Evolutionary conservation across 2,113 vertebrate genomes (phyloP), one percentile per base, ranked within the genome.

Genomic region (Fregetta grallaria): DNA sequence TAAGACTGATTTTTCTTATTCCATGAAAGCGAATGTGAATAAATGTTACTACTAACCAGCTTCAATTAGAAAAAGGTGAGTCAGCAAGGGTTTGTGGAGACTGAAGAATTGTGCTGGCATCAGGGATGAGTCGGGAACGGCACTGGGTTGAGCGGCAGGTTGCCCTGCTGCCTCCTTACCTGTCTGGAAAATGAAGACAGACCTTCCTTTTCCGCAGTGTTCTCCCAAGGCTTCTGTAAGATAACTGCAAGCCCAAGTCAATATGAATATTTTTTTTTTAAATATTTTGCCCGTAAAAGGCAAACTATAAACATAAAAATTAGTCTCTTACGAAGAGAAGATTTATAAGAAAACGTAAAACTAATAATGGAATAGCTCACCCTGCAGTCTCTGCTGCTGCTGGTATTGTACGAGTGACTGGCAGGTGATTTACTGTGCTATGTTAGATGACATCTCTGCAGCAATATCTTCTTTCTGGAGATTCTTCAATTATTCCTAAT

Each of bases 401-500:
- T 4, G 1, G 47, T 63, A 27, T 77, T 90, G 56, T 66, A 19
- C 8, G 1, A 19, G 75, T 83, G 90, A 93, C 90, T 96, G 75
- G 61, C 95, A 90, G 82, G 75, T 88, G 92, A 90, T 94, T 95
- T 96, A 93, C 82, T 80, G 25, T 74, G 67, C 88, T 88, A 5
- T 77, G 47, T 83, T 93, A 59, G 65, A 84, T 92, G 88, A 80
- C 79, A 84, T 71, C 77, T 95, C 77, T 78, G 49, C 40, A 45
- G 76, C 88, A 94, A 22, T 91, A 72, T 84, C 86, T 87, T 94
- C 67, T 92, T 94, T 86, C 80, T 94, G 83, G 83, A 85, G 45
- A 50, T 89, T 94, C 85, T 82, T 96, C 84, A 95, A 49, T 94
- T 96, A 94, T 96, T 96, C 80, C 73, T 89, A 81, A 94, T 95